Percentiles rank a stretch among this genome's conserved stretches.
Conservation (phyloP, 2,113 vertebrate genomes). For the Microcebus lehilahytsara region DNA sequence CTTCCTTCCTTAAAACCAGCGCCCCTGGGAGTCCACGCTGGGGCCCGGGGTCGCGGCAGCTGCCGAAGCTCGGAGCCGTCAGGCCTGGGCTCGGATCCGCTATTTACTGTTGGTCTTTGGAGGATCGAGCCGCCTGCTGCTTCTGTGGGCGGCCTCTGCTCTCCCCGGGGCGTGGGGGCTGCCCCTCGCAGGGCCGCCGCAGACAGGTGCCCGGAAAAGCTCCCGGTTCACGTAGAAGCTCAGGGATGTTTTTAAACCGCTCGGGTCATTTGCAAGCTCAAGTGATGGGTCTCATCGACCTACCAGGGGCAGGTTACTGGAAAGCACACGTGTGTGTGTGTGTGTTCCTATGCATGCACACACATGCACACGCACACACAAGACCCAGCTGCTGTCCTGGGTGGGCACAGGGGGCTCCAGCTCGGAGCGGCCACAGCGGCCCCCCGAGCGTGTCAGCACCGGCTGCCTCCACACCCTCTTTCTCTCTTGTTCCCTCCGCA, state of each 20-base stretch:
- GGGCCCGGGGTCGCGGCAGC: not conserved
- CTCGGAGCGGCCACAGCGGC: rapidly evolving
- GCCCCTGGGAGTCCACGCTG: not conserved
- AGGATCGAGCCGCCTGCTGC: not conserved
- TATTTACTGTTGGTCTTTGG: not conserved
- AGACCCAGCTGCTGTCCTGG: not conserved
- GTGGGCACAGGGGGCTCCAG: not conserved
- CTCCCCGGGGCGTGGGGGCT: too few species aligned
- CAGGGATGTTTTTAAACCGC: not conserved
- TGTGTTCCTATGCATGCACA: rapidly evolving
- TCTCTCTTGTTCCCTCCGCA: not conserved
- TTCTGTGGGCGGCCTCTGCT: not conserved
- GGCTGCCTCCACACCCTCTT: too few species aligned
- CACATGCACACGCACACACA: rapidly evolving
- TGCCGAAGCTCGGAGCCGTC: too few species aligned
- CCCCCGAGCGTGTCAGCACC: too few species aligned
- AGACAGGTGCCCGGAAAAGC: too few species aligned
- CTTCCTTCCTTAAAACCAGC: not conserved
- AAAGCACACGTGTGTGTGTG: not conserved
- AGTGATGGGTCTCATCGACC: rapidly evolving
- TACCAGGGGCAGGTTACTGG: not conserved
- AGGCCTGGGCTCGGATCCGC: not conserved
- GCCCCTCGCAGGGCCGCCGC: too few species aligned
- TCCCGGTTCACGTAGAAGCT: not conserved
- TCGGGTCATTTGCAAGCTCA: not conserved